Evolutionary conservation across 2,113 vertebrate species (phyloP).

Genomic region (Vulpes ferrilata): DNA sequence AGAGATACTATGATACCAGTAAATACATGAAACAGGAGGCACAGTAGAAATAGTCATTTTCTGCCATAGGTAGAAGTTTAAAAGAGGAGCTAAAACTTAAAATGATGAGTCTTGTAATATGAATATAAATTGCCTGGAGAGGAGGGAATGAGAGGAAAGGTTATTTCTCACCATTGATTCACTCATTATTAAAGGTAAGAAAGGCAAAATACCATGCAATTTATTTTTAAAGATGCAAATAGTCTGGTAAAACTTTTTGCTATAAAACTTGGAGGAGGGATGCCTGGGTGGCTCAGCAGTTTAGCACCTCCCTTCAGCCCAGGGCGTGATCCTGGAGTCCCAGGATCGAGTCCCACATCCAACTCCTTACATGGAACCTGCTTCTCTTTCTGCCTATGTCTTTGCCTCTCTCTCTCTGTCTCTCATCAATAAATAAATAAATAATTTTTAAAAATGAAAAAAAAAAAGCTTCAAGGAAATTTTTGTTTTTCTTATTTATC

Average conservation of each 20-base stretch:
- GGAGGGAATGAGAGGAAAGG: background rate
- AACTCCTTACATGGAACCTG: too few species aligned
- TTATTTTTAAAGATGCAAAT: background rate
- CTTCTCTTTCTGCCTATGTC: too few species aligned
- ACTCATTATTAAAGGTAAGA: conserved; percentile 38
- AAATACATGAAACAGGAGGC: background rate
- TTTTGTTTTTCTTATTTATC: conserved; percentile 21
- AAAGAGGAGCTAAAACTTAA: background rate
- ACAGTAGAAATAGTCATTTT: background rate
- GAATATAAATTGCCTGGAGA: background rate
- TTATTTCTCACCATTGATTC: background rate
- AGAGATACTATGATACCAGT: background rate
- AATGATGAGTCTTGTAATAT: background rate
- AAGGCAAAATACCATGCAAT: background rate
- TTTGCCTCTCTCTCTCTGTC: too few species aligned
- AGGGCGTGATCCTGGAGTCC: too few species aligned
- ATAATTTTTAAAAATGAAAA: too few species aligned
- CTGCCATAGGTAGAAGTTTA: background rate
- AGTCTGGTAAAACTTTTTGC: conserved; percentile 37
- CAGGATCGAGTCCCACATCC: too few species aligned
- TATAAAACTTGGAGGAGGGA: background rate
- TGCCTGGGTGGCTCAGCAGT: too few species aligned
- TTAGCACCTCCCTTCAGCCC: too few species aligned
- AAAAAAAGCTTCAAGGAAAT: conserved; percentile 29
- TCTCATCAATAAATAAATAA: too few species aligned